These are phyloP conservation scores for Etheostoma cragini DNA, from an alignment of 2,113 vertebrate genomes.

Conservation along the genomic window DNA sequence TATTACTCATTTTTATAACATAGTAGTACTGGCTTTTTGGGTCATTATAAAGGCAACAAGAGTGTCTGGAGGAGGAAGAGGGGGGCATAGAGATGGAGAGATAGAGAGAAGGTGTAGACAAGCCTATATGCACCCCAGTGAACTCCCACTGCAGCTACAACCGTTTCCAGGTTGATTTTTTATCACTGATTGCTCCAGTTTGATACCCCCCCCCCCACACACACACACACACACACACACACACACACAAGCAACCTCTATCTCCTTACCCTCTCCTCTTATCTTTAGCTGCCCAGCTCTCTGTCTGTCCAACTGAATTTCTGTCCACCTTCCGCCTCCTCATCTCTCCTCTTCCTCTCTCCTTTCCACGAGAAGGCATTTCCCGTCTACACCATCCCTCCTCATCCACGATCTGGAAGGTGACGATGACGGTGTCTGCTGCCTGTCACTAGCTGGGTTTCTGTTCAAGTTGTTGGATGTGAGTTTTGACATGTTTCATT, in stretches of 20 bases:
- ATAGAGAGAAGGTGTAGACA: slow-evolving; percentile 39
- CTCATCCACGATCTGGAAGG: slow-evolving; percentile 1
- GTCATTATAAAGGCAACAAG: slow-evolving; percentile 49
- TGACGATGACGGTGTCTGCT: not conserved
- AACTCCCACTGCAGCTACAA: slow-evolving; percentile 74
- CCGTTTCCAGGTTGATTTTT: slow-evolving; percentile 72
- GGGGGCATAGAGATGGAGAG: slow-evolving; percentile 20
- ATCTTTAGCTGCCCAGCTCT: slow-evolving; percentile 68
- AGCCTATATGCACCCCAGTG: slow-evolving; percentile 66
- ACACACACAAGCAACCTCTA: slow-evolving; percentile 23
- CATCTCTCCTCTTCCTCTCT: slow-evolving; percentile 28
- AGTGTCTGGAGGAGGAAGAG: slow-evolving; percentile 8
- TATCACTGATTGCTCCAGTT: slow-evolving; percentile 34
- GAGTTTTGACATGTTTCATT: not conserved
- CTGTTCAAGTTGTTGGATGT: not conserved
- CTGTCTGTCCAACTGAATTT: slow-evolving; percentile 75
- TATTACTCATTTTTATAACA: too few relatives aligned
- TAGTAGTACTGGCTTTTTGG: slow-evolving; percentile 30
- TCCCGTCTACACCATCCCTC: slow-evolving; percentile 12
- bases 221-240: slow-evolving; percentile 23
- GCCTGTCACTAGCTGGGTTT: not conserved
- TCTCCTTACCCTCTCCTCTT: slow-evolving; percentile 55
- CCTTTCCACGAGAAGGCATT: slow-evolving; percentile 40
- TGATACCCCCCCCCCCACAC: slow-evolving; percentile 56
- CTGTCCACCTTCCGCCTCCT: slow-evolving; percentile 58